Evolutionary conservation across 2,888 invertebrate species (phyloP), one percentile per base, ranked within the genome.

Genomic region (Amitus sp.): DNA sequence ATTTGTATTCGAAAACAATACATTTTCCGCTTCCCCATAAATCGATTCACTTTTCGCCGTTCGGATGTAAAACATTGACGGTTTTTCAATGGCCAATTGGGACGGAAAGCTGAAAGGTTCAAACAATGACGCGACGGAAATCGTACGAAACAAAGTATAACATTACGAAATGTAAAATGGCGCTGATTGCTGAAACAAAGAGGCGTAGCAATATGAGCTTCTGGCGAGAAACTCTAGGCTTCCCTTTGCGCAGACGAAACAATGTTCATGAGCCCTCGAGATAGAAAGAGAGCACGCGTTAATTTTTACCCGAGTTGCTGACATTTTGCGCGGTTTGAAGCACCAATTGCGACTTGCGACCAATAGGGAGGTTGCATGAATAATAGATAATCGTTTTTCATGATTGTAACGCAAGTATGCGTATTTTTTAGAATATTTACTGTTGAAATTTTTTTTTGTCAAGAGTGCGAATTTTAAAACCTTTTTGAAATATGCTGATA

Each of bases 261-360:
- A 27, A 19, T 12, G 59, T 65, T 53, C 62, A 56, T 61, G 60
- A 62, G 59, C 52, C 13, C 37, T 20, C 45, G 54, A 62, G 59
- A 58, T n/a, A n/a, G 60, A 56, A 59, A 33, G 49, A 37, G 49
- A 53, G 47, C 57, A 60, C 60, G 64, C 54, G 55, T 47, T 55
- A 48, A 40, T 47, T 59, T 64, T 56, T 47, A 46, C 50, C n/a
- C 27, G 30, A 56, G 58, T n/a, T n/a, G n/a, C 46, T 37, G 47
- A 52, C 43, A 62, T 68, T 65, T 59, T 63, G 53, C 63, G 57
- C 57, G 68, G 63, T 71, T 68, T 56, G 67, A 66, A 67, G 69
- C 62, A 71, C 73, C 76, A 76, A 76, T 76, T 76, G 75, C 69
- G 47, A 74, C 76, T 76, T 76, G 75, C 76, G n/a, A n/a, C n/a